Base-by-base conservation (phyloP, 2,113 vertebrate species). In the Petaurus breviceps region DNA sequence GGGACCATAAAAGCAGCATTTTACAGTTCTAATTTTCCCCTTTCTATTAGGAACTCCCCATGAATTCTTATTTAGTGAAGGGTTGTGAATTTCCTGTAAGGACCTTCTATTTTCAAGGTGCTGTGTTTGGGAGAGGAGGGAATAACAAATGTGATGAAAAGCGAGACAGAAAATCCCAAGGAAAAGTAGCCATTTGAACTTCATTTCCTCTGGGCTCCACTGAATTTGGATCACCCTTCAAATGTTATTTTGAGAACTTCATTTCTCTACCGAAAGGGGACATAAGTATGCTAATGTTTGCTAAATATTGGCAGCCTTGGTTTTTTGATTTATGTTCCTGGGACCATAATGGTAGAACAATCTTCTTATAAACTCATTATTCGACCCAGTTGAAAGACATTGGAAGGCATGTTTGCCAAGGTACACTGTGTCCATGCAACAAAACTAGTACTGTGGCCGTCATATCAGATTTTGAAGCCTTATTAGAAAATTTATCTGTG, bases 401-500 rank as follows among this genome's bases (percentile, higher is more conserved):
- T 90, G 94, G 90, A 55, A 50, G 22, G 8, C 89, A 46, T 54
- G 19, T 49, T 52, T 91, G 96, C 95, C 89, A 96, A 89, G 53
- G 8, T 84, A 95, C 90, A 46, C n/a, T 90, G 91, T 96, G 93
- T 98, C 95, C n/a, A 0, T 57, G 52, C 94, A 95, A 49, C 94
- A 92, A 51, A 96, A 89, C 91, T 68, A 57, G 95, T 95, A 92
- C 95, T 91, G 93, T 93, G 92, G 96, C 95, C 95, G 90, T 97
- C 92, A 47, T 92, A 77, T 92, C 68, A 93, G 54, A 96, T 55
- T 94, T 92, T 77, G 92, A 94, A 90, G 91, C 89, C 77, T 52
- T 94, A 94, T 6, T 96, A 51, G 97, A 68, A 97, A 93, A 94
- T 77, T 84, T 94, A 93, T 93, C 92, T 96, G 90, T 96, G 90